Base-by-base conservation (phyloP, 2,888 invertebrate genomes). In the Agriotes lineatus region DNA sequence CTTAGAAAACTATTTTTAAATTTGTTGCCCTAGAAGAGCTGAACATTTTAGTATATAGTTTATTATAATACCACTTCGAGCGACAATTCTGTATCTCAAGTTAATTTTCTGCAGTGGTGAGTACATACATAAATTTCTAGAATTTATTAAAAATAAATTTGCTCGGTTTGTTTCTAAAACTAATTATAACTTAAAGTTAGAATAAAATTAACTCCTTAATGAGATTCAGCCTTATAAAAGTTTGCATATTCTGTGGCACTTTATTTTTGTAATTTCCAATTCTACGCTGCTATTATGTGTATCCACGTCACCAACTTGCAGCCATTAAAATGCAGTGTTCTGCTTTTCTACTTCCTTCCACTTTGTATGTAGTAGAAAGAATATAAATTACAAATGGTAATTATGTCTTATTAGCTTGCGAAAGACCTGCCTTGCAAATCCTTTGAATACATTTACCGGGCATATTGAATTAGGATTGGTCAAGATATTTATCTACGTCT, bases 331-430 rank as follows among this genome's bases (percentile, higher is more conserved):
- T 62, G 52, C 61, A 62, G 25, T 62, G 16, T 37, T 62, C 25
- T 52, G 61, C 35, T 54, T 22, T 37, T 48, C 52, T 16, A 62
- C 61, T 62, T 52, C 52, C 61, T 62, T 62, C n/a, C 39, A 22
- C 61, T 62, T 62, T 54, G 61, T 62, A 52, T 48, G 60, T 33
- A 60, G 48, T 48, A 56, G 42, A 30, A 30, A 18, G 30, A 20
- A 33, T 20, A 54, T 63, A 63, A 63, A 63, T 63, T 48, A 45
- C 54, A 67, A 67, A 56, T 61, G 56, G 61, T 67, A 67, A 60
- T 67, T 56, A 61, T 67, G 39, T 45, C 61, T 61, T 67, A 61
- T 56, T 44, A 56, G 35, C 56, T 56, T 52, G 52, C 52, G 33
- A 18, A 52, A 52, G 33, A 30, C 52, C 33, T 33, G 4, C 14